Evolutionary conservation across 2,113 vertebrate genomes (phyloP), one percentile per base, ranked within the genome.

Genomic region (Lophochroa leadbeateri): DNA sequence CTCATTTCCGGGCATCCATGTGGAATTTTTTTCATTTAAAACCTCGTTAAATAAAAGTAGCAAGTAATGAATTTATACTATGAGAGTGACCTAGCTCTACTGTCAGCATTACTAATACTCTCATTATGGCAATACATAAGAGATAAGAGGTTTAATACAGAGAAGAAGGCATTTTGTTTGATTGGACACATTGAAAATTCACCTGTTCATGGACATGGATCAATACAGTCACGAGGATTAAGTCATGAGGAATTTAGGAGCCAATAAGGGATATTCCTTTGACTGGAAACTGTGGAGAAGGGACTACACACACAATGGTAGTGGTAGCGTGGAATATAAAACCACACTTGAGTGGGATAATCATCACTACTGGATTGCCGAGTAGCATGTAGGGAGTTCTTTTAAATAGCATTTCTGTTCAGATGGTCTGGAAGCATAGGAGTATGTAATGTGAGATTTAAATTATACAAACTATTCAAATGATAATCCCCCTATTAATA

Each of bases 1-100:
- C 88, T 94, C 39, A 35, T 92, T 94, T 94, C 83, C 92, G 77
- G 18, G 80, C 29, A 91, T 71, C 74, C 89, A 82, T 75, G 72
- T 94, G 86, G 80, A 96, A 93, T 20, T 64, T 78, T 86, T 95
- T 95, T 84, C 63, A 75, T 95, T 55, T 92, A 69, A 95, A 95
- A 94, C 39, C 80, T 93, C 80, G 39, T 92, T 94, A 95, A 89
- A 71, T 86, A 91, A 85, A 96, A 94, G 88, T 68, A 87, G 61
- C 1, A 1, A 92, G 67, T 85, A 91, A 91, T 69, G 78, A 89
- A 84, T 25, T 82, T 86, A 19, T 1, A 78, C 31, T 20, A 63
- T 5, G 3, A 89, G 39, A 91, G 37, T 94, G 87, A 91, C 84
- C 77, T 82, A 64, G 39, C 84, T 82, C 17, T 87, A 77, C 70